Percentiles rank a stretch among this genome's conserved stretches.
Conservation (phyloP, 2,888 invertebrate genomes). For the Pheosia tremula region DNA sequence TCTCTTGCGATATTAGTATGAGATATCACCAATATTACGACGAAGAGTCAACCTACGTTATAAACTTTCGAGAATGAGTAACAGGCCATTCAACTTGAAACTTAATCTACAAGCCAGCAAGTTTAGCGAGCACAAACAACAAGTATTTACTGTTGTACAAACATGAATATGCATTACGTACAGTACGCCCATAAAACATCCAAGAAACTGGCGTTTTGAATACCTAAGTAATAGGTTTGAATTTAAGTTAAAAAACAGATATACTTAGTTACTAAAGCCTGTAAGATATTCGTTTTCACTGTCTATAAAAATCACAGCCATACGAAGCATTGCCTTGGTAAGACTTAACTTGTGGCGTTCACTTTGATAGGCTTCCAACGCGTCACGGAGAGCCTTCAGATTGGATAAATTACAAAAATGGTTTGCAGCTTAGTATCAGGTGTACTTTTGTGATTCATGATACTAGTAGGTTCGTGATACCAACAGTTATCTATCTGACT, state of each 20-base stretch:
- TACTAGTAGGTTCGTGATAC: not conserved
- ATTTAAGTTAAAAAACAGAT: no score
- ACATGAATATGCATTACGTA: slow-evolving; percentile 48
- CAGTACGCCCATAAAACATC: slow-evolving; percentile 20
- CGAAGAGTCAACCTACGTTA: not conserved
- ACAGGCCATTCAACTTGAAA: slow-evolving; percentile 17
- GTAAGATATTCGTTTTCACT: no score
- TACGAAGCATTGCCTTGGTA: no score
- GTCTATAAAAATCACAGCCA: no score
- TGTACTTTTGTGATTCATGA: no score
- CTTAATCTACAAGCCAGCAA: slow-evolving; percentile 32
- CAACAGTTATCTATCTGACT: not conserved
- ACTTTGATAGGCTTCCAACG: no score
- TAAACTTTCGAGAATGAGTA: slow-evolving; percentile 9
- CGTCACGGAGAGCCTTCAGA: no score
- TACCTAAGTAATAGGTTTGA: no score
- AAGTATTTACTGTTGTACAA: slow-evolving; percentile 36
- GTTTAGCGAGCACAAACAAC: slow-evolving; percentile 33
- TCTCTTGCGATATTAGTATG: not conserved
- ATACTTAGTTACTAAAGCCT: no score
- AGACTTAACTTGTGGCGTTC: no score
- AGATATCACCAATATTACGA: not conserved
- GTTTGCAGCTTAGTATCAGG: no score
- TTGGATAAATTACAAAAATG: no score
- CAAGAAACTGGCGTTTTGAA: slow-evolving; percentile 4